Evolutionary conservation across 2,797 vertebrate genomes (phyloP).

Genomic region (Xenopus petersii): DNA sequence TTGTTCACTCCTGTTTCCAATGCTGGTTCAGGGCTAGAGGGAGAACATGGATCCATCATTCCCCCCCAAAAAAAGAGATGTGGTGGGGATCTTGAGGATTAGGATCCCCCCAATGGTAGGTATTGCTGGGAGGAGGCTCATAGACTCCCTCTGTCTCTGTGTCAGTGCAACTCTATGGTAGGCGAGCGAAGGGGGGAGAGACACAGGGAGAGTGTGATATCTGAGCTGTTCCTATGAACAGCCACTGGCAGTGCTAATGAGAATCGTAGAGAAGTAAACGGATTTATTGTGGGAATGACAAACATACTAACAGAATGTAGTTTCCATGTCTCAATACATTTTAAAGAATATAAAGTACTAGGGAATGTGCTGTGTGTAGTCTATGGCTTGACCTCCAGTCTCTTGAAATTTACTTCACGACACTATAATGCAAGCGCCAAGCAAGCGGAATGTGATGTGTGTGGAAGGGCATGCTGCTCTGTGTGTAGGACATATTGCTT

Average conservation of each 20-base stretch:
- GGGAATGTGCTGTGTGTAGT: no score
- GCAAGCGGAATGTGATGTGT: no score
- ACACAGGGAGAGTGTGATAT: conserved; percentile 30
- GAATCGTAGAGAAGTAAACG: conserved; percentile 11
- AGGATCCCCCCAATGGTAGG: conserved; percentile 44
- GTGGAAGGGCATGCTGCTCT: no score
- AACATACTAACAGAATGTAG: not conserved
- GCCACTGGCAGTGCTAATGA: conserved; percentile 38
- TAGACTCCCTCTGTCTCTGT: conserved; percentile 51
- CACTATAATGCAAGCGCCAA: no score
- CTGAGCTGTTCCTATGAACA: not conserved
- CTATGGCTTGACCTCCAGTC: no score
- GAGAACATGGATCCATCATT: conserved; percentile 48
- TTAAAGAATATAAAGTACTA: no score
- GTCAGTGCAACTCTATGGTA: conserved; percentile 50
- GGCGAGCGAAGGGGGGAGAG: conserved; percentile 47
- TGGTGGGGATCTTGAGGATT: conserved; percentile 37
- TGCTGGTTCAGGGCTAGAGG: conserved; percentile 39
- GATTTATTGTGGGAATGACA: conserved; percentile 29
- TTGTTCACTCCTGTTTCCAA: conserved; percentile 40
- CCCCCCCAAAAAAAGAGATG: conserved; percentile 35
- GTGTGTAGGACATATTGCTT: no score
- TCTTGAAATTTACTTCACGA: no score
- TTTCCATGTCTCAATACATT: conserved; percentile 4
- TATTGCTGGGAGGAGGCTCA: conserved; percentile 50